Conservation (phyloP, 2,113 vertebrate genomes). For the Otocyon megalotis region DNA sequence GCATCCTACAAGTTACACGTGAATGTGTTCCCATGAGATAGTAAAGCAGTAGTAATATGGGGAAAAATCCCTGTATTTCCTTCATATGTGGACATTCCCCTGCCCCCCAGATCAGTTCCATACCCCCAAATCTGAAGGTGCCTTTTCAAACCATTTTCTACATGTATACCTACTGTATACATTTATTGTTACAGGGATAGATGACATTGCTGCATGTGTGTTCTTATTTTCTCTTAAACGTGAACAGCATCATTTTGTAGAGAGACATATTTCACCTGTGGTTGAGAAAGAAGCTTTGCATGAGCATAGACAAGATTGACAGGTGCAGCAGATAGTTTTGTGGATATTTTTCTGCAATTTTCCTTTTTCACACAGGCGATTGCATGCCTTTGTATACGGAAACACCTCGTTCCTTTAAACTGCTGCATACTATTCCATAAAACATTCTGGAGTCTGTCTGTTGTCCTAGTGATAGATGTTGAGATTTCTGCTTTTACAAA, state of each 20-base stretch:
- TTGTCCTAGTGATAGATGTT: not conserved
- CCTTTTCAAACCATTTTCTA: slow-evolving; percentile 17
- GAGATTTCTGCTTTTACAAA: slow-evolving; percentile 31
- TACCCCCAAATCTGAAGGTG: not conserved
- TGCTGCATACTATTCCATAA: not conserved
- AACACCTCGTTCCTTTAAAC: slow-evolving; percentile 46
- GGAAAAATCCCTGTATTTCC: not conserved
- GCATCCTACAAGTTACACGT: slow-evolving; percentile 9
- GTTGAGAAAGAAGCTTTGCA: not conserved
- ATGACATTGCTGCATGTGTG: not conserved
- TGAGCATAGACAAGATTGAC: not conserved
- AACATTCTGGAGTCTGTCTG: not conserved
- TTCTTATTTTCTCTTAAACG: not conserved
- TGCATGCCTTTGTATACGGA: not conserved
- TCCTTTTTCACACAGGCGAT: not conserved
- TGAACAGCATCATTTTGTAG: not conserved
- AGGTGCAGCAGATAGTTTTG: not conserved
- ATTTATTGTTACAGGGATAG: not conserved
- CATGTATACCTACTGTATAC: not conserved
- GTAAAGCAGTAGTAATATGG: not conserved
- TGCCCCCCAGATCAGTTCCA: not conserved
- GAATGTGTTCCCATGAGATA: not conserved
- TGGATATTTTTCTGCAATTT: not conserved
- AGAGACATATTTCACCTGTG: not conserved
- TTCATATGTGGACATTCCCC: not conserved